These are phyloP conservation scores for Mycalesis mineus DNA, from an alignment of 2,888 invertebrate genomes.

Conservation along the genomic window DNA sequence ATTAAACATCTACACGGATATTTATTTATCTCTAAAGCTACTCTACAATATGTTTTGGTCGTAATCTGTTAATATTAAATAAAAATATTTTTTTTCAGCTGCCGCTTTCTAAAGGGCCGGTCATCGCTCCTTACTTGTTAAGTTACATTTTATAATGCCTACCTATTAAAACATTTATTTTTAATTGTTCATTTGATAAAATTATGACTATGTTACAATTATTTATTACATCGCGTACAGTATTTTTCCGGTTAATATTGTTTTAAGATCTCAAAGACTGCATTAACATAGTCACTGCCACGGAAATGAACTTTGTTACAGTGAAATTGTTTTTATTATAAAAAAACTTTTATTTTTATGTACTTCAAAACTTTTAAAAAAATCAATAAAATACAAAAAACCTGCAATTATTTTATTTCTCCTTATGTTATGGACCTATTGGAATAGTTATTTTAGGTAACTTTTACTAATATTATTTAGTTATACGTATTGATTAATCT, in stretches of 20 bases:
- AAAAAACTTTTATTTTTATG: slow-evolving; percentile 59
- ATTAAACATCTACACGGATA: too few species aligned
- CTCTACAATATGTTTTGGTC: neutral
- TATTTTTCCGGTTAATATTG: slow-evolving; percentile 20
- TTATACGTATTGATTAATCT: too few species aligned
- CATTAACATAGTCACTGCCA: slow-evolving; percentile 74
- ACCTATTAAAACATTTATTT: slow-evolving; percentile 39
- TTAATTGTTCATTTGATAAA: slow-evolving; percentile 47
- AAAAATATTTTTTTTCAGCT: slow-evolving; percentile 59
- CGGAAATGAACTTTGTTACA: slow-evolving; percentile 59
- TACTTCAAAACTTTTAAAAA: slow-evolving; percentile 61
- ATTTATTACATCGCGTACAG: slow-evolving; percentile 18
- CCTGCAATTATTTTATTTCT: slow-evolving; percentile 5
- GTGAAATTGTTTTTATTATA: slow-evolving; percentile 64
- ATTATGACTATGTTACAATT: slow-evolving; percentile 61
- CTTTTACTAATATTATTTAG: too few species aligned
- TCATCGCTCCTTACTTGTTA: slow-evolving; percentile 54
- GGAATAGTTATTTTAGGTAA: neutral
- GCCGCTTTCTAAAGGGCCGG: slow-evolving; percentile 68
- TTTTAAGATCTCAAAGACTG: slow-evolving; percentile 65
- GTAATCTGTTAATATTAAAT: neutral
- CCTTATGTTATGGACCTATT: neutral
- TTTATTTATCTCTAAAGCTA: neutral
- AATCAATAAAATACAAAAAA: slow-evolving; percentile 59
- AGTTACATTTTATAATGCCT: slow-evolving; percentile 38